Conservation (phyloP, 2,113 vertebrate genomes). For the Sphyrna mokarran region DNA sequence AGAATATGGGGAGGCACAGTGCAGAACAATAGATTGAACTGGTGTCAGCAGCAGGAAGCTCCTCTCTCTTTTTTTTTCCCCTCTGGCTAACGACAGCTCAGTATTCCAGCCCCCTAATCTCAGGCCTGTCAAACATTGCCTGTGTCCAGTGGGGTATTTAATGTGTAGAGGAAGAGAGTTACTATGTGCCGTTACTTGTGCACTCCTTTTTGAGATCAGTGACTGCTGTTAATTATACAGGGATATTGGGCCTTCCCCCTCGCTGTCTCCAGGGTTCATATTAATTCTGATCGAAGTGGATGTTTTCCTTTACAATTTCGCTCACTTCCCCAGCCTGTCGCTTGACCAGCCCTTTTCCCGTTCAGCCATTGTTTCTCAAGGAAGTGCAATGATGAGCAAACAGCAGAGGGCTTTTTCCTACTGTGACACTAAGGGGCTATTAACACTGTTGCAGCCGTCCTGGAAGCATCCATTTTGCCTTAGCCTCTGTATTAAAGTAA, state of each 20-base stretch:
- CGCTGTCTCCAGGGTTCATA: neutral
- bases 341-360: neutral
- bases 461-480: slow-evolving; percentile 11
- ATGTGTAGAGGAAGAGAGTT: neutral
- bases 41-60: neutral
- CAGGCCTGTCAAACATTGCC: slow-evolving; percentile 1
- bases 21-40: neutral
- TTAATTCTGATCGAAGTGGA: slow-evolving; percentile 18
- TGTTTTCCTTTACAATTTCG: slow-evolving; percentile 20
- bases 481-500: neutral
- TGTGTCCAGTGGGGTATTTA: neutral
- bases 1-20: neutral
- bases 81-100: neutral
- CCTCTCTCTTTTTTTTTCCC: neutral
- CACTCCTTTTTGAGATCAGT: neutral
- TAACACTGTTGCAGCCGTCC: neutral
- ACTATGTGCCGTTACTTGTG: neutral
- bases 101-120: neutral
- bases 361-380: neutral
- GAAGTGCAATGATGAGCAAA: neutral
- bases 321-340: neutral
- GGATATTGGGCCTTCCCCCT: neutral
- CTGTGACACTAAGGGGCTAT: slow-evolving; percentile 15
- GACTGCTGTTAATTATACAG: slow-evolving; percentile 5
- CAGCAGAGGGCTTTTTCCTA: slow-evolving; percentile 2